Base-by-base conservation (phyloP, 2,797 vertebrate species). In the Arremon aurantiirostris region DNA sequence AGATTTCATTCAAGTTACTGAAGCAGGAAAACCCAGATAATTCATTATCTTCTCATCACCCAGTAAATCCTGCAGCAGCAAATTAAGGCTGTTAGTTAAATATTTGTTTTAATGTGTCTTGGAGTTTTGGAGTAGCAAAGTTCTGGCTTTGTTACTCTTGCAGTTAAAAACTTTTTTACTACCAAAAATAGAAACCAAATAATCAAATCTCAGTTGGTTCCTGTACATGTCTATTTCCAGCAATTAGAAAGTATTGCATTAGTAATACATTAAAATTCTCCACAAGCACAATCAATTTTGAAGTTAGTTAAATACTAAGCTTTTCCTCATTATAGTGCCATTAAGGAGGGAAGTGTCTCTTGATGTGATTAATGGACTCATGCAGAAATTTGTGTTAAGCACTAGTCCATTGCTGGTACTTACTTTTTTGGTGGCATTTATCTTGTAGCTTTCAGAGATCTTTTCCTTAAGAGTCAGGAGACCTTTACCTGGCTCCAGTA, bases 261-360 rank as follows among this genome's bases (percentile, higher is more conserved):
- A 89, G 44, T 53, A 94, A 88, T 72, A 32, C 47, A 77, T 96
- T 94, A 94, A 91, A 89, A 94, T 86, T 92, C 71, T 96, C 83
- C 39, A 78, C 64, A 60, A 85, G 41, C 41, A 94, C 91, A 87
- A 85, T 64, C 68, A 91, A n/a, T 92, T 82, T 59, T 88, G 68
- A 85, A 94, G 72, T 90, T 53, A 80, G 80, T 85, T 86, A 94
- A 96, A 94, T 81, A 94, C 35, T 90, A 92, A 92, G 77, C 26
- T 94, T 95, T 89, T 87, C 68, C 65, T 96, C 82, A 95, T 97
- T 96, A 95, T 88, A 93, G 94, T 94, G 69, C 64, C 82, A 95
- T 96, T 95, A 97, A 95, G 82, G 27, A 73, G 39, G 52, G 85
- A 85, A 96, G 44, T 39, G 35, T n/a, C 66, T 56, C 35, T 96